These are phyloP conservation scores for Ciconia maguari DNA, from an alignment of 2,113 vertebrate species.

Conservation along the genomic window DNA sequence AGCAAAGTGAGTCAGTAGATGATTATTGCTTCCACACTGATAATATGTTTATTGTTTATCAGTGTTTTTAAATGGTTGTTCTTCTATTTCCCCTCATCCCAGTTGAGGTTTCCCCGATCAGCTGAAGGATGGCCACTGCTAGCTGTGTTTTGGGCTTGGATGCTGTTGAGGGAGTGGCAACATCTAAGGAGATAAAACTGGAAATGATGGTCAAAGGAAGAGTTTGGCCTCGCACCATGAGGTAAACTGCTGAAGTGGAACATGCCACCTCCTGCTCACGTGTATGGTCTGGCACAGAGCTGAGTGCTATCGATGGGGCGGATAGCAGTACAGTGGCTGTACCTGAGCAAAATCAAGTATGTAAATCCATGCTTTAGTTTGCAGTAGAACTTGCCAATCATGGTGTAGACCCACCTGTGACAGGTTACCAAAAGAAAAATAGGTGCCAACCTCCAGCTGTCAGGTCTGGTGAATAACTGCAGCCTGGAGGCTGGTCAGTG, in stretches of 20 bases:
- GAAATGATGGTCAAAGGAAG: neutral
- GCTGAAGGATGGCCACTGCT: neutral
- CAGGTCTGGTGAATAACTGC: neutral
- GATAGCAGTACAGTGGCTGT: neutral
- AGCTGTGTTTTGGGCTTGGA: neutral
- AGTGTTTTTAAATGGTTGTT: neutral
- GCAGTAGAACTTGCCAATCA: neutral
- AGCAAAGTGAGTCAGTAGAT: neutral
- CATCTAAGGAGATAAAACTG: neutral
- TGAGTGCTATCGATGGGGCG: neutral
- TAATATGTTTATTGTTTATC: neutral
- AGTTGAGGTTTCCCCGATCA: neutral
- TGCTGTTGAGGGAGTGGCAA: neutral
- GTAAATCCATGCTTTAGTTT: neutral
- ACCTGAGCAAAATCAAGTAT: neutral
- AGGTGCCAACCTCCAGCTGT: neutral
- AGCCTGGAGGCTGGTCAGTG: neutral
- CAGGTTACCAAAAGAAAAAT: neutral
- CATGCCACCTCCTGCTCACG: rapidly evolving
- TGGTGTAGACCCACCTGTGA: neutral
- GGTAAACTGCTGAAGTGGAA: neutral
- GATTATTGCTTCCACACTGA: neutral
- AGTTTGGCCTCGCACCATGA: neutral
- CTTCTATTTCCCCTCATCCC: neutral
- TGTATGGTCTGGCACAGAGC: neutral